Conservation (phyloP, 2,113 vertebrate species). For the Pardalotus punctatus region DNA sequence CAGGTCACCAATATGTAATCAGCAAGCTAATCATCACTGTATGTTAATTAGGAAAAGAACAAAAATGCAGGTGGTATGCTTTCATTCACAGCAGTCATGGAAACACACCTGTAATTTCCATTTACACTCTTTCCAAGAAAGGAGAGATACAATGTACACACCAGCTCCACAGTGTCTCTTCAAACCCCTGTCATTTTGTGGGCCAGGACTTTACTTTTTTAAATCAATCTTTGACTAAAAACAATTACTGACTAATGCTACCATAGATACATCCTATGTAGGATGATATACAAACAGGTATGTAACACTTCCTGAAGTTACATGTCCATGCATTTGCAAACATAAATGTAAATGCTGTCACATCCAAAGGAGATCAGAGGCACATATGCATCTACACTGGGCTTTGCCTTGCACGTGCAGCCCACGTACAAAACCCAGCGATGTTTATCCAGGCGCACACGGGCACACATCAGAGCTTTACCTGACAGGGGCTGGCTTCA, state of each 20-base stretch:
- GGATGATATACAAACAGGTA: neutral
- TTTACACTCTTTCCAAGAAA: neutral
- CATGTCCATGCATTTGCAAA: neutral
- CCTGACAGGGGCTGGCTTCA: neutral
- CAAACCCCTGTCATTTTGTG: neutral
- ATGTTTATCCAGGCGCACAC: rapidly evolving
- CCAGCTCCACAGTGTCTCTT: rapidly evolving
- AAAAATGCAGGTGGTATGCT: neutral
- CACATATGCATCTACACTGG: rapidly evolving
- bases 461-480: neutral
- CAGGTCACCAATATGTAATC: neutral
- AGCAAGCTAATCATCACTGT: neutral
- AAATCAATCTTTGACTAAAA: neutral
- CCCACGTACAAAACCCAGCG: neutral
- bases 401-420: neutral
- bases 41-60: neutral
- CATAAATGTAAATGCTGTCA: neutral
- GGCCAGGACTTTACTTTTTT: neutral
- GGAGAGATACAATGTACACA: neutral
- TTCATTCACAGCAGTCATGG: neutral
- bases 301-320: neutral
- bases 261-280: neutral
- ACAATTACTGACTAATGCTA: neutral
- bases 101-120: neutral
- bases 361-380: neutral